A percentile compares a stretch with the other conserved stretches of the same genome.
phyloP scores from a whole-genome alignment of 2,797 vertebrate genomes.

The Vespertilio murinus region DNA sequence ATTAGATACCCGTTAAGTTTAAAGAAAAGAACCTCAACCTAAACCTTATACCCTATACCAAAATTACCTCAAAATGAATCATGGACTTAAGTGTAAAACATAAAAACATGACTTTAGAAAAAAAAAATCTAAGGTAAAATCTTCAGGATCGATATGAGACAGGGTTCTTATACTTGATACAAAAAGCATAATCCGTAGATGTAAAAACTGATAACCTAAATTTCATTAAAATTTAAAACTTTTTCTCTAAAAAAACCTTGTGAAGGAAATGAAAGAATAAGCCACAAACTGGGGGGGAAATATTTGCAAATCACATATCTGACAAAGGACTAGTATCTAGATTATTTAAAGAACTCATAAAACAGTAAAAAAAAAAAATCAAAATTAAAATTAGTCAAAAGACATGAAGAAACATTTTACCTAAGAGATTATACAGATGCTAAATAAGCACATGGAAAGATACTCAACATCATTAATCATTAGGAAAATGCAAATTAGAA shows the following conservation, averaged over 20 bases:
- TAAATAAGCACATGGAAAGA: slow-evolving; percentile 16
- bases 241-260: not conserved
- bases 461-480: not conserved
- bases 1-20: not conserved
- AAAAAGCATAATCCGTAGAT: not conserved
- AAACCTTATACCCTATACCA: not conserved
- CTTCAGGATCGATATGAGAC: not conserved
- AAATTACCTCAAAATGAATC: slow-evolving; percentile 33
- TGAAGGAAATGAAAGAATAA: slow-evolving; percentile 29
- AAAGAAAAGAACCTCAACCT: not conserved
- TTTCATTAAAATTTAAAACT: slow-evolving; percentile 38
- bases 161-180: not conserved
- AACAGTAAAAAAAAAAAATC: slow-evolving; percentile 2
- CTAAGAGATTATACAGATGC: not conserved
- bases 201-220: not conserved
- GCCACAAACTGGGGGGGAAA: not conserved
- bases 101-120: not conserved
- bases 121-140: not conserved
- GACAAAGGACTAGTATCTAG: not conserved
- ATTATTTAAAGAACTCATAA: slow-evolving; percentile 25
- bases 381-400: not conserved
- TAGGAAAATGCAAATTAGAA: slow-evolving; percentile 28
- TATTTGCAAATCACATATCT: not conserved
- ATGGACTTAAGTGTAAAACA: slow-evolving; percentile 40
- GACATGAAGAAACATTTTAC: slow-evolving; percentile 15